phyloP scores from a whole-genome alignment of 1,140 invertebrate genomes.

The Hycleus phaleratus region DNA sequence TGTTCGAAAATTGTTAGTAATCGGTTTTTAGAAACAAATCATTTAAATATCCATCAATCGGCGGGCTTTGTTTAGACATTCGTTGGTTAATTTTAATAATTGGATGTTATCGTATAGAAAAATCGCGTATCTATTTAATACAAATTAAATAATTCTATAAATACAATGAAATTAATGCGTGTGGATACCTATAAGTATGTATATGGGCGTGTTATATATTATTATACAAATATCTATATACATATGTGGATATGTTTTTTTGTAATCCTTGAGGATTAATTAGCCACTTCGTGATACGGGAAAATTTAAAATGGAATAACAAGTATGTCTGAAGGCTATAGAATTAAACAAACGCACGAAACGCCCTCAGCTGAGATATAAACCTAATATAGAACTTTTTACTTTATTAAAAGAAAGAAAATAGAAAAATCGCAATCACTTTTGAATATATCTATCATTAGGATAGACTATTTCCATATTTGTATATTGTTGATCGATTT shows the following conservation, averaged over 20 bases:
- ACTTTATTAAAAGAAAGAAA: no score
- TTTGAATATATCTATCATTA: no score
- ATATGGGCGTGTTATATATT: constrained; percentile 13
- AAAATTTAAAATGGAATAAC: constrained; percentile 19
- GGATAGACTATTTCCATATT: no score
- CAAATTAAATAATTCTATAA: background rate
- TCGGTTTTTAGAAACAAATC: no score
- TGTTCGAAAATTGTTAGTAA: no score
- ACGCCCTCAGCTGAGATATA: constrained; percentile 5
- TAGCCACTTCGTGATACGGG: constrained; percentile 15
- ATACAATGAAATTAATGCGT: constrained; percentile 3
- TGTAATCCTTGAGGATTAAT: constrained; percentile 14
- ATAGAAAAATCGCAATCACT: no score
- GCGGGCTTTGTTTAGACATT: no score
- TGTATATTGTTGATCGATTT: no score
- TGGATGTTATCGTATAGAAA: background rate
- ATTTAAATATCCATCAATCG: no score
- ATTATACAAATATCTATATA: no score
- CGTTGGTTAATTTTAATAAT: no score
- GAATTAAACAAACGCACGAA: constrained; percentile 16
- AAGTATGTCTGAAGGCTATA: constrained; percentile 13
- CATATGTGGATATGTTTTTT: background rate
- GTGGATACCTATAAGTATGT: constrained; percentile 2
- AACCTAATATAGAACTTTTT: constrained; percentile 4
- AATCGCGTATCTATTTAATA: background rate